A percentile compares a stretch with the other conserved stretches of the same genome.
Conservation (phyloP, 2,113 vertebrate species). For the Mobula birostris region DNA sequence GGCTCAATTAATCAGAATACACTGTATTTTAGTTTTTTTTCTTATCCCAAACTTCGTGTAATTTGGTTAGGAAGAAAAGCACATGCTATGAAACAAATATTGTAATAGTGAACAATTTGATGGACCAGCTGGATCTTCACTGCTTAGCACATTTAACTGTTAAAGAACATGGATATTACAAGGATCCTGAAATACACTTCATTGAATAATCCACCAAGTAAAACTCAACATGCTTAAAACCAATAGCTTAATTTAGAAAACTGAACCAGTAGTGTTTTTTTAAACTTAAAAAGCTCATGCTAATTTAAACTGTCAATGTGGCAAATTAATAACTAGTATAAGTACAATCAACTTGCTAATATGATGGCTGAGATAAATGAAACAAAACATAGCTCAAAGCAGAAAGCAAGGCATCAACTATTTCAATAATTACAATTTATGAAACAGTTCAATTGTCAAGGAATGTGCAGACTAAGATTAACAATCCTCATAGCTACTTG, state of each 20-base stretch:
- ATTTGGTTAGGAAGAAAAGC: too few relatives aligned
- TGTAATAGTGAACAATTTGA: background rate
- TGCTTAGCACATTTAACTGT: background rate
- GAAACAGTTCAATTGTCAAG: background rate
- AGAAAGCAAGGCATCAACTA: background rate
- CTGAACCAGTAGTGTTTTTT: background rate
- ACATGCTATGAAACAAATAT: background rate
- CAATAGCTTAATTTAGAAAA: background rate
- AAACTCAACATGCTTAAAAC: background rate
- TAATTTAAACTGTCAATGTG: background rate
- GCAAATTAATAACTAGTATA: background rate
- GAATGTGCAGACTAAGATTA: background rate
- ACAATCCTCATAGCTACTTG: background rate
- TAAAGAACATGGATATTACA: background rate
- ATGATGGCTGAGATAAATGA: background rate
- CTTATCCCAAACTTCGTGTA: background rate
- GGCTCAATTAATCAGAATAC: too few relatives aligned
- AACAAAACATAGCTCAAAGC: background rate
- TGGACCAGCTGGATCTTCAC: background rate
- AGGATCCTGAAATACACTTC: background rate
- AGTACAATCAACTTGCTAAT: background rate
- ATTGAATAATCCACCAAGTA: background rate
- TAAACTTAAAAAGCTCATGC: background rate
- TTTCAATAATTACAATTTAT: background rate
- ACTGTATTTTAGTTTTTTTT: background rate